Percentiles rank a stretch among this genome's conserved stretches.
Conservation (phyloP, 2,797 vertebrate genomes). For the Hafferia zeledoni region DNA sequence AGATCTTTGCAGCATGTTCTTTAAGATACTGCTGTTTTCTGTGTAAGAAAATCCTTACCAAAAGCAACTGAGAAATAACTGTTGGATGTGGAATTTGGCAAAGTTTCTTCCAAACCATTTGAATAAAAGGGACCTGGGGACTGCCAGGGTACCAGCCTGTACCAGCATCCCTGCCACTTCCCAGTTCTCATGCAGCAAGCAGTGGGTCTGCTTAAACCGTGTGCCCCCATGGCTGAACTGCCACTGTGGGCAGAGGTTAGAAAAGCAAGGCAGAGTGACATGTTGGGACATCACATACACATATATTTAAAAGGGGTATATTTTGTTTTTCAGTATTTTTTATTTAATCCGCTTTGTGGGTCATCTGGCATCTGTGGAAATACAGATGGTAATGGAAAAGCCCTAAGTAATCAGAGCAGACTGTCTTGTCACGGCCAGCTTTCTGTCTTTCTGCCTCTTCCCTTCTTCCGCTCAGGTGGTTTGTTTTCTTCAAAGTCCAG, state of each 20-base stretch:
- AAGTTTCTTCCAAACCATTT: neutral
- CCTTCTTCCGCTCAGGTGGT: neutral
- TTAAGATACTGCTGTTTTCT: neutral
- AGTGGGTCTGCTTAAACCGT: neutral
- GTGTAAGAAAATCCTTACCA: neutral
- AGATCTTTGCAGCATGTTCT: neutral
- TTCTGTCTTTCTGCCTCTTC: neutral
- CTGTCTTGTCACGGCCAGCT: neutral
- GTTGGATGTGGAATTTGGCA: neutral
- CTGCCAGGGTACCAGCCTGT: neutral
- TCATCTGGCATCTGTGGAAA: neutral
- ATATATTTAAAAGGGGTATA: neutral
- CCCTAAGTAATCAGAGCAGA: neutral
- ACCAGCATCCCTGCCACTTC: neutral
- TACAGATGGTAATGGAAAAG: neutral
- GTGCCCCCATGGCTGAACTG: neutral
- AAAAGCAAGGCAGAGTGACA: neutral
- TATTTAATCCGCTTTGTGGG: neutral
- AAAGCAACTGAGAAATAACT: neutral
- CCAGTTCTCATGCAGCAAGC: neutral
- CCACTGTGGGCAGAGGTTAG: neutral
- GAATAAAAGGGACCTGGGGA: neutral
- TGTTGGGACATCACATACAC: rapidly evolving
- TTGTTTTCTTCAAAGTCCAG: neutral
- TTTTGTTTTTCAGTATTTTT: neutral